Percentiles rank a stretch among this genome's conserved stretches.
These are phyloP conservation scores for Alviniconcha marisindica DNA, from an alignment of 1,140 invertebrate species.

Conservation along the genomic window DNA sequence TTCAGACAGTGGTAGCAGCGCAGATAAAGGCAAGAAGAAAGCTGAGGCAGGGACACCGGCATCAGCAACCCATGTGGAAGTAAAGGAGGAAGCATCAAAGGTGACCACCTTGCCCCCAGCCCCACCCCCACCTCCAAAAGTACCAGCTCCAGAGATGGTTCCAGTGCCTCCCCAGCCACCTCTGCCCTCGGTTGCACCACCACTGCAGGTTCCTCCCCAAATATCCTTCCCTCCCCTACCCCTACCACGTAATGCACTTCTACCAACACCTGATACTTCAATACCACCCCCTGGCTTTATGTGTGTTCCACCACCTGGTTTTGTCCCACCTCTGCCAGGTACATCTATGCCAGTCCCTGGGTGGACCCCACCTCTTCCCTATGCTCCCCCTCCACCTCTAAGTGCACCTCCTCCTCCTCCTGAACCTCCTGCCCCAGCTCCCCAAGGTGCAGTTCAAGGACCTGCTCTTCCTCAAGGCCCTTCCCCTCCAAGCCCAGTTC, in stretches of 20 bases:
- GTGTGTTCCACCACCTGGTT: not conserved
- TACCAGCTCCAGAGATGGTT: not conserved
- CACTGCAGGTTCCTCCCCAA: not conserved
- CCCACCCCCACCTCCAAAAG: not conserved
- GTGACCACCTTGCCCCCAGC: no score
- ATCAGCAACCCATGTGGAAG: no score
- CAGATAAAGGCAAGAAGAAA: not conserved
- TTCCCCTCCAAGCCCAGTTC: no score
- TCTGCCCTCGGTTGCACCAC: not conserved
- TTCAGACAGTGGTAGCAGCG: not conserved
- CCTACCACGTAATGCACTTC: not conserved
- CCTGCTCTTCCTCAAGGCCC: no score
- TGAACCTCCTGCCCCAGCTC: not conserved
- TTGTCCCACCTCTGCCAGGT: not conserved
- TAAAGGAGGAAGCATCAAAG: no score
- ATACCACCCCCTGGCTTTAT: not conserved
- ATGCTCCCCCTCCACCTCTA: not conserved
- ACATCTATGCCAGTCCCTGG: not conserved
- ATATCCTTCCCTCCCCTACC: not conserved
- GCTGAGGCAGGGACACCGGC: no score
- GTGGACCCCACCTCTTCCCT: not conserved
- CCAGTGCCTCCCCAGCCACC: not conserved
- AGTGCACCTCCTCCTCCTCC: constrained; percentile 17
- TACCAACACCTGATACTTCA: no score
- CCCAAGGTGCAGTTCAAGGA: no score